Evolutionary conservation across 2,113 vertebrate genomes (phyloP), one percentile per base, ranked within the genome.

Genomic region (Oncorhynchus tshawytscha): DNA sequence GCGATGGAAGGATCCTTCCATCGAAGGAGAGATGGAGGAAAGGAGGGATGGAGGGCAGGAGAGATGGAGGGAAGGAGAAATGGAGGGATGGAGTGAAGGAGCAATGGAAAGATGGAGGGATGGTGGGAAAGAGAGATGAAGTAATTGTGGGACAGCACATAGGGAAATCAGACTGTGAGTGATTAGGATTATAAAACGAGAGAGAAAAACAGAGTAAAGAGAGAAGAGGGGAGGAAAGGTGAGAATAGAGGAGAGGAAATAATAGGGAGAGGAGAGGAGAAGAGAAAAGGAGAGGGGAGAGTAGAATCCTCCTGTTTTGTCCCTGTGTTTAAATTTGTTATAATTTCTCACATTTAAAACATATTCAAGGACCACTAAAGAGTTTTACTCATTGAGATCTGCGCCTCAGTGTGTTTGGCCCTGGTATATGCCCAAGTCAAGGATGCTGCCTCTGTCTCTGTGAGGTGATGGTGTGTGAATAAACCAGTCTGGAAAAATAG

Each of bases 181-280:
- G 86, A 91, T 92, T 90, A 91, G 86, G 39, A 87, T 91, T 90
- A 92, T 91, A 88, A 88, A 90, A 88, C 75, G 85, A 84, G 82
- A 18, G 18, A 39, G n/a, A 24, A 45, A 45, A 9, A 11, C 39
- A 45, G 68, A 20, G 39, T 45, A 45, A 7, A 45, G 39, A 45
- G 39, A 9, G 34, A 39, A 39, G 34, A 39, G 34, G 39, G 20
- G n/a, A 22, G 4, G 18, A 59, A 24, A 29, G 15, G 27, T 31
- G 45, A 45, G 39, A 39, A 9, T 8, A 39, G 7, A 11, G 39
- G 39, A 45, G 39, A 45, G 0, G 0, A 45, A 34, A 45, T 45
- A 9, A 45, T 45, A 45, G 39, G 39, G 39, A 45, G 39, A 45
- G 34, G 7, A 39, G 34, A 34, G 1, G 27, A 85, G 83, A 54